These are phyloP conservation scores for Cheilosia scutellata DNA, from an alignment of 2,888 invertebrate species.

Conservation along the genomic window DNA sequence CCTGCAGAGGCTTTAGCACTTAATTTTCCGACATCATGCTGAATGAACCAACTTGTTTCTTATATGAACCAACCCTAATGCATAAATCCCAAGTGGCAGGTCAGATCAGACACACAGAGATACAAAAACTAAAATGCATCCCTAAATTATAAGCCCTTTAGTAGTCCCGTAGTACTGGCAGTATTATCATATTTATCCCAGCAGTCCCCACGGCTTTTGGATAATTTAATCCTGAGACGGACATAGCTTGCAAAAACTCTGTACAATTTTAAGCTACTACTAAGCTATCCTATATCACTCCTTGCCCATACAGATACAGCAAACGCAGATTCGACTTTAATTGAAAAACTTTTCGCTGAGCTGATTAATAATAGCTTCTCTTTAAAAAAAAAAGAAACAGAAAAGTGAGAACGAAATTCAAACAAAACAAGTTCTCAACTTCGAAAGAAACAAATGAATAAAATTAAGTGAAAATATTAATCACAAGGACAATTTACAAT, in stretches of 20 bases:
- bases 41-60: no score
- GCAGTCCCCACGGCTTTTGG: no score
- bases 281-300: neutral
- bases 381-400: neutral
- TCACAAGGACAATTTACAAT: constrained; percentile 35
- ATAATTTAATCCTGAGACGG: neutral
- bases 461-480: constrained; percentile 50
- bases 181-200: no score
- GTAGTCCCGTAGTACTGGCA: no score
- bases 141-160: no score
- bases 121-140: no score
- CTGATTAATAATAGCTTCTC: constrained; percentile 40
- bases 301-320: neutral
- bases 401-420: neutral
- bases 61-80: no score
- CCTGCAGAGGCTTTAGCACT: no score
- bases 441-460: constrained; percentile 47
- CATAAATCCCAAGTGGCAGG: no score
- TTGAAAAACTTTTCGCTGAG: constrained; percentile 60
- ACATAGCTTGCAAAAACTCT: neutral
- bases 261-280: neutral
- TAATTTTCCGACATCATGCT: no score
- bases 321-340: constrained; percentile 39
- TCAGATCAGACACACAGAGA: no score
- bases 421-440: constrained; percentile 47